These are phyloP conservation scores for Phengaris alcon DNA, from an alignment of 2,888 invertebrate genomes.

Conservation along the genomic window DNA sequence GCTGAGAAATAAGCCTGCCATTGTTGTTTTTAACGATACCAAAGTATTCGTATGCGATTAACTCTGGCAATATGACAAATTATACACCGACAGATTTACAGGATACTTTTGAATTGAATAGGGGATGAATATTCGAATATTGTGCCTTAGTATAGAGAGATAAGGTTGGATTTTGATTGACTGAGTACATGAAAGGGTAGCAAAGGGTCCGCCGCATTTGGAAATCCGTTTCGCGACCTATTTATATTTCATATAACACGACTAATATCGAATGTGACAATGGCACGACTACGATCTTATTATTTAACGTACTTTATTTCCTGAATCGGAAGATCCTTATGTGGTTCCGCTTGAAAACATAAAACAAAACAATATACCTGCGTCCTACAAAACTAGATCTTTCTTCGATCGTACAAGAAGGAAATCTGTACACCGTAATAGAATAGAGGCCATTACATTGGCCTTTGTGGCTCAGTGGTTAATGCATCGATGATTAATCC, in stretches of 20 bases:
- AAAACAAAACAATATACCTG: too few species aligned
- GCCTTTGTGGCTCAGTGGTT: too few species aligned
- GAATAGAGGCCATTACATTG: too few species aligned
- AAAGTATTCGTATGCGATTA: constrained; percentile 18
- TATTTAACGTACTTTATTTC: too few species aligned
- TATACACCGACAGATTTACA: constrained; percentile 8
- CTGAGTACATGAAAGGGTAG: not conserved
- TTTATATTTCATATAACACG: constrained; percentile 9
- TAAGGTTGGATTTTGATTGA: not conserved
- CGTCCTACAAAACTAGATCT: too few species aligned
- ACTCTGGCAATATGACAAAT: constrained; percentile 19
- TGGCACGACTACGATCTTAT: not conserved
- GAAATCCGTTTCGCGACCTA: not conserved
- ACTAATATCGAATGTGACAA: constrained; percentile 2
- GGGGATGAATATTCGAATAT: not conserved
- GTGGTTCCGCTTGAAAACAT: too few species aligned
- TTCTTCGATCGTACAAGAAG: too few species aligned
- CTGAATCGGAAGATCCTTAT: too few species aligned
- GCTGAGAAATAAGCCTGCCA: constrained; percentile 21
- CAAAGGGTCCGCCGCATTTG: not conserved
- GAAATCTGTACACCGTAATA: too few species aligned
- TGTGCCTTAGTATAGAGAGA: not conserved
- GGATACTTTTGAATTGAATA: not conserved
- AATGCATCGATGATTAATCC: too few species aligned
- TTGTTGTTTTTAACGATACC: constrained; percentile 20